These are phyloP conservation scores for Amphipoea oculea DNA, from an alignment of 2,888 invertebrate genomes.

Conservation along the genomic window DNA sequence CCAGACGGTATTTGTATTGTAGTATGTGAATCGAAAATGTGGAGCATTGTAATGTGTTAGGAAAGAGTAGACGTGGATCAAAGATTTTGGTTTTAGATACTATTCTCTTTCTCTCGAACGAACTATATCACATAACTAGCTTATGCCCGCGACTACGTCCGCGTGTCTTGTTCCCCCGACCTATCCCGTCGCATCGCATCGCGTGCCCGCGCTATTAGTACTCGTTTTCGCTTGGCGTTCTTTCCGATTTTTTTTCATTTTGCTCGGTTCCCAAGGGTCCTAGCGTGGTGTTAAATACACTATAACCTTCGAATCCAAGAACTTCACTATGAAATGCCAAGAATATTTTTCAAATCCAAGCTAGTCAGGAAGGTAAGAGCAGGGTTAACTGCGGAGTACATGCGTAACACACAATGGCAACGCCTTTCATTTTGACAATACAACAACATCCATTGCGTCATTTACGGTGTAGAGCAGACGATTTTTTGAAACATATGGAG, in stretches of 20 bases:
- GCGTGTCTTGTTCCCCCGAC: too few relatives aligned
- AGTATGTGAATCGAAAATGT: background rate
- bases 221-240: too few relatives aligned
- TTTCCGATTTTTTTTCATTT: too few relatives aligned
- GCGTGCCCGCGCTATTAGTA: too few relatives aligned
- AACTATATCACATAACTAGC: background rate
- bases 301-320: too few relatives aligned
- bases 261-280: too few relatives aligned
- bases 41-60: background rate
- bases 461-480: background rate
- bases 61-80: background rate
- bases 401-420: background rate
- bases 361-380: background rate
- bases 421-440: background rate
- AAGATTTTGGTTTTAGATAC: too few relatives aligned
- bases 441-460: background rate
- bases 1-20: slow-evolving; percentile 23
- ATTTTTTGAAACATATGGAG: background rate
- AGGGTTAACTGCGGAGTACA: too few relatives aligned
- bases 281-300: too few relatives aligned
- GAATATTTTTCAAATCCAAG: background rate
- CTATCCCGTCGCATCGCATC: too few relatives aligned
- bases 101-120: background rate
- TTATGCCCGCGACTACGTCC: too few relatives aligned
- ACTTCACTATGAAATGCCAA: too few relatives aligned